Evolutionary conservation across 2,113 vertebrate genomes (phyloP), one percentile per base, ranked within the genome.

Genomic region (Felis chaus): DNA sequence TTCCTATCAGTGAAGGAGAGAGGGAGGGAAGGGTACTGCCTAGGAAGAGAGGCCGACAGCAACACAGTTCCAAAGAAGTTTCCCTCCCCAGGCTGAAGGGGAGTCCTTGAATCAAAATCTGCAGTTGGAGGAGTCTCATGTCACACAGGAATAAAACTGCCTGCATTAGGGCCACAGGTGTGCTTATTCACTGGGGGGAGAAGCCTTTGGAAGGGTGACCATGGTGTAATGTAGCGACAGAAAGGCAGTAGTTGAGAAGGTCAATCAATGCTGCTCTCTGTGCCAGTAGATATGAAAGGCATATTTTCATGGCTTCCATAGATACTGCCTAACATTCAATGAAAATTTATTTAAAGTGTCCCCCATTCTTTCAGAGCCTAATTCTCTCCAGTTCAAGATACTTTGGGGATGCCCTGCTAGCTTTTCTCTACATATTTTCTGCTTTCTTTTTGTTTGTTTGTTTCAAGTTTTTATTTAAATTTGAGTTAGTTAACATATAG

Each of bases 341-440:
- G 69, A 45, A 36, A 91, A 81, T n/a, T 39, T 92, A 39, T 76
- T 89, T 50, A 95, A 48, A 74, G 11, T 81, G 16, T 45, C 45
- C 33, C 27, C 50, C 19, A 29, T 74, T 79, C 15, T 91, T 81
- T 57, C 11, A 69, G 36, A 96, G 27, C 15, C 25, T 83, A 53
- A 41, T 65, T 97, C 41, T 74, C 9, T 79, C 27, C 76, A 92
- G 23, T 81, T 94, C 66, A 80, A 92, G 27, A 78, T 0, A 93
- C 15, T 92, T 84, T 89, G 61, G 31, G 89, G 27, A 80, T 19
- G 18, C 71, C 41, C 50, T 89, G 53, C 23, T 79, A 92, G 76
- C 23, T 65, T 78, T 92, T 83, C 11, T 86, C 12, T 82, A 19
- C 18, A 36, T 23, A 36, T 29, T 31, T 68, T 25, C 31, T 61